Evolutionary conservation across 2,113 vertebrate genomes (phyloP).

Genomic region (Zapornia atra): DNA sequence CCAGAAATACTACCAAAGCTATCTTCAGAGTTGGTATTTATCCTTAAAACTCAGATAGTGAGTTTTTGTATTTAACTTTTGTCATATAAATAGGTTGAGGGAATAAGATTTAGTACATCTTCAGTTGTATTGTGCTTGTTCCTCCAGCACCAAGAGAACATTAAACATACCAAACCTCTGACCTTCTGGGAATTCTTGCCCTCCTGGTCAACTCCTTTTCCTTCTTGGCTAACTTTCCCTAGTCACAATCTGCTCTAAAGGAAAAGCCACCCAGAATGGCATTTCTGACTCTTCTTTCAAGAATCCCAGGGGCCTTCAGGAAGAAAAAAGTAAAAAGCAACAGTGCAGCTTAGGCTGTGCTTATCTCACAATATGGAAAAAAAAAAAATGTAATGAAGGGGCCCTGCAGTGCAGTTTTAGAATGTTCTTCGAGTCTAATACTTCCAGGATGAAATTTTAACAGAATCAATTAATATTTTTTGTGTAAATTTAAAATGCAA

Average conservation of each 20-base stretch:
- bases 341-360: background rate
- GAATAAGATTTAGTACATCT: background rate
- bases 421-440: background rate
- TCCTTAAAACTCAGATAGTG: background rate
- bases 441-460: background rate
- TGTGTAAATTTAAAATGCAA: background rate
- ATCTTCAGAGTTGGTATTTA: background rate
- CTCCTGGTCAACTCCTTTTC: conserved; percentile 16
- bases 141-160: background rate
- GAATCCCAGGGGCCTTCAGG: conserved; percentile 40
- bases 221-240: conserved; percentile 27
- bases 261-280: conserved; percentile 20
- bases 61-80: background rate
- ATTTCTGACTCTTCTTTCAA: conserved; percentile 47
- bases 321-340: background rate
- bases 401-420: background rate
- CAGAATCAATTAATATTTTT: background rate
- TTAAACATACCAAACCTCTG: conserved; percentile 10
- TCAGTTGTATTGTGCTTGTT: background rate
- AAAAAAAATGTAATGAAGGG: background rate
- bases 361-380: background rate
- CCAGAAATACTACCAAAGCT: background rate
- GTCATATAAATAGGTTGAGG: background rate
- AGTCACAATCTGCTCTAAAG: conserved; percentile 30
- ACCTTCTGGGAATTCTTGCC: conserved; percentile 17